Evolutionary conservation across 2,113 vertebrate genomes (phyloP).

Genomic region (Rhizomys pruinosus): DNA sequence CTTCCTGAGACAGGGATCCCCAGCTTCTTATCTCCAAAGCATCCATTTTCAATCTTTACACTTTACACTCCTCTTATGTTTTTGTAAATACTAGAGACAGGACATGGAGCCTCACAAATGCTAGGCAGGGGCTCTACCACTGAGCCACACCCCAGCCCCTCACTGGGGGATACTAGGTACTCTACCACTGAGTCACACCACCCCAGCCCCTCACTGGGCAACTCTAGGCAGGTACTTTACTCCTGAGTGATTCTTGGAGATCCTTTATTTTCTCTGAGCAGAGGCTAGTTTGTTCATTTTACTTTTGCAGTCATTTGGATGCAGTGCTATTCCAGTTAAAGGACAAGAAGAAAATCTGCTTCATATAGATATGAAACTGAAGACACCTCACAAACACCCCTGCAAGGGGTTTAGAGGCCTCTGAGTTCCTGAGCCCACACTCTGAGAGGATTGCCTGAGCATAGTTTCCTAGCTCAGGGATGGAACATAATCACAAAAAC

Average conservation of each 20-base stretch:
- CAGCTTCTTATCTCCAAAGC: not conserved
- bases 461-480: not conserved
- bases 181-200: not conserved
- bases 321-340: fast-evolving
- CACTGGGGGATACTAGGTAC: not conserved
- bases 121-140: not conserved
- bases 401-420: not conserved
- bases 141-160: not conserved
- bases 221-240: not conserved
- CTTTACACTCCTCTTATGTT: not conserved
- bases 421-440: not conserved
- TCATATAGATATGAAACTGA: fast-evolving
- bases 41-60: not conserved
- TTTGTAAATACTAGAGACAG: not conserved
- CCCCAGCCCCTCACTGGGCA: not conserved
- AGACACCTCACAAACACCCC: not conserved
- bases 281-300: not conserved
- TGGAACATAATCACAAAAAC: not conserved
- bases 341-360: fast-evolving
- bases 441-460: not conserved
- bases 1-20: not conserved
- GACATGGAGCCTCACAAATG: not conserved
- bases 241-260: no score
- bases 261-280: no score
- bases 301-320: fast-evolving